A percentile compares a stretch with the other conserved stretches of the same genome.
phyloP scores from a whole-genome alignment of 35 echinoderm and acorn worm species.

The Ophioderma brevispina region DNA sequence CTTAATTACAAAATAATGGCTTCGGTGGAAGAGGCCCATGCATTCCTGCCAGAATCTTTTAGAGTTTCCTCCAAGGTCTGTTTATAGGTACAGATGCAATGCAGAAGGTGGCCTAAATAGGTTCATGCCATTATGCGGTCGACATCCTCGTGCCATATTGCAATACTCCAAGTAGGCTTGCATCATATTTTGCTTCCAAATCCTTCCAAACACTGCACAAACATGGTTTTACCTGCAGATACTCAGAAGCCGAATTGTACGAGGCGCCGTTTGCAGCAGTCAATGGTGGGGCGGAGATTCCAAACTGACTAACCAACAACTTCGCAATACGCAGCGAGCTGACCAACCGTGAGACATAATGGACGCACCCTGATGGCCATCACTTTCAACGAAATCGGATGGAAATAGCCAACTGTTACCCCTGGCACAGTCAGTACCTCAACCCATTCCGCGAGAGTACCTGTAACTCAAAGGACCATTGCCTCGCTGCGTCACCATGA shows the following conservation, averaged over 20 bases:
- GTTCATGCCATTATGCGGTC: conserved; percentile 46
- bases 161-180: conserved; percentile 52
- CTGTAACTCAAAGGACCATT: too few species aligned
- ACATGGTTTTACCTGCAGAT: conserved; percentile 32
- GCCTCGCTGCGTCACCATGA: too few species aligned
- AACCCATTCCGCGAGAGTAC: too few species aligned
- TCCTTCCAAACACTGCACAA: conserved; percentile 45
- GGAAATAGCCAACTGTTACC: too few species aligned
- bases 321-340: conserved; percentile 47
- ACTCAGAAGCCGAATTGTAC: conserved; percentile 2
- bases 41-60: conserved; percentile 37
- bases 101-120: conserved; percentile 51
- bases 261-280: conserved; percentile 35
- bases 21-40: not conserved
- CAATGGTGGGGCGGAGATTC: not conserved
- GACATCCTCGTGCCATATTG: conserved; percentile 37
- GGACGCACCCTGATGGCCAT: too few species aligned
- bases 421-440: too few species aligned
- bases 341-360: too few species aligned
- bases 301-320: not conserved
- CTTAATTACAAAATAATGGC: conserved; percentile 6
- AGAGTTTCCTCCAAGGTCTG: not conserved
- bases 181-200: conserved; percentile 31
- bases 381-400: too few species aligned
- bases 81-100: conserved; percentile 35